Percentiles rank a stretch among this genome's conserved stretches.
Evolutionary conservation across 2,888 invertebrate genomes (phyloP).

Genomic region (Coenonympha arcania): DNA sequence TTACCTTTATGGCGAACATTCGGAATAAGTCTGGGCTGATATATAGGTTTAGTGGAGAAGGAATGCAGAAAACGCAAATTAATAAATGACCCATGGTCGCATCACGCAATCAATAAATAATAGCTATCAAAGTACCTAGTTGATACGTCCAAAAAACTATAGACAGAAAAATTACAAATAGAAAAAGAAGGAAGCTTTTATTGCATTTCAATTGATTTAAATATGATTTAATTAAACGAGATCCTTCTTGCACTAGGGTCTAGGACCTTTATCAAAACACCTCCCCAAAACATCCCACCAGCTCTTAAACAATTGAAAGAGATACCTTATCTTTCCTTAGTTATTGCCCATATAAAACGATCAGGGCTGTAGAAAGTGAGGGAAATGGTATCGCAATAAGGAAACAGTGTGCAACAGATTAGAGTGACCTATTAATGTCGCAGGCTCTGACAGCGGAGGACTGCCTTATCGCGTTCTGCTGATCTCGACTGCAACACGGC

Average conservation of each 20-base stretch:
- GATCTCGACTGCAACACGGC: neutral
- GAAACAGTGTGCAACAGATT: conserved; percentile 22
- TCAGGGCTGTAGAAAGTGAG: conserved; percentile 29
- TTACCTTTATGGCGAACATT: no score
- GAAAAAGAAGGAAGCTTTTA: no score
- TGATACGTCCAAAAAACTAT: no score
- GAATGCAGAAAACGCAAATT: no score
- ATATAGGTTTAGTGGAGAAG: no score
- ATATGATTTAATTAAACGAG: neutral
- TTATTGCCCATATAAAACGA: conserved; percentile 34
- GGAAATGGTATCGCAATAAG: conserved; percentile 26
- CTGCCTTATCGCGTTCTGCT: neutral
- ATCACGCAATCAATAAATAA: no score
- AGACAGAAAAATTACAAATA: no score
- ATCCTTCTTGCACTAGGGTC: neutral
- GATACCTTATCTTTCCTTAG: conserved; percentile 37
- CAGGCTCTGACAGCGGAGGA: conserved; percentile 1
- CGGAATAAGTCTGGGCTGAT: no score
- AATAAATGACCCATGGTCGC: no score
- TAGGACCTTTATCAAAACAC: neutral
- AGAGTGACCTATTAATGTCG: conserved; percentile 23
- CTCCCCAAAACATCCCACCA: neutral
- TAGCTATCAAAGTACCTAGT: no score
- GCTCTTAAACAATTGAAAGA: conserved; percentile 24
- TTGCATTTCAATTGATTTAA: no score